Base-by-base conservation (phyloP, 2,113 vertebrate genomes). In the Catharus fuscescens region DNA sequence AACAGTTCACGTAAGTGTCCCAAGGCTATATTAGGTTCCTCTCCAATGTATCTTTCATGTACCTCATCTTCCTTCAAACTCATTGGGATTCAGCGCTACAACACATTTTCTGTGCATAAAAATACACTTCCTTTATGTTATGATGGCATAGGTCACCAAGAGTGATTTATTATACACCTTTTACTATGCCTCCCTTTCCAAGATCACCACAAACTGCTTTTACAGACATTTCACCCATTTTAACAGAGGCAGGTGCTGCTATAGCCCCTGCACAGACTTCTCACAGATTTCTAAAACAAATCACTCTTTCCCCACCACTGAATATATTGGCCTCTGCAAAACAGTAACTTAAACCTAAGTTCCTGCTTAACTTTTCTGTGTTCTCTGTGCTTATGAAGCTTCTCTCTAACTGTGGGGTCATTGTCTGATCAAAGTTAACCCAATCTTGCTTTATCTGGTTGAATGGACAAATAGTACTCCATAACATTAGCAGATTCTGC, bases 181-280 rank as follows among this genome's bases (percentile, higher is more conserved):
- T 81, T 21, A 9, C 36, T 70, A 16, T 50, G 21, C 13, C 18
- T 65, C 4, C 11, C 17, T 89, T 78, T 84, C 24, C 47, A 70
- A 81, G 65, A 67, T 12, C 8, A 15, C 7, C 12, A 38, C 2
- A 4, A 59, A 9, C 5, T 61, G 10, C 12, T 94, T 86, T 61
- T 53, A 52, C 18, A 65, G 34, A 62, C 3, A 21, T 26, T 88
- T 92, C 14, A 44, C 8, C 3, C n/a, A 8, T 25, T 87, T 87
- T 74, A 36, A 74, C 10, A 28, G 13, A 16, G 15, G 18, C 5
- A 45, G 0, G 0, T 42, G n/a, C 12, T 32, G 21, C 18, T 78
- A 7, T 7, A 87, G 38, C 29, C 17, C 32, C 34, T 81, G 17
- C 14, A 47, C 5, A 87, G 38, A 18, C 10, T 78, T 85, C 65